These are phyloP conservation scores for Periplaneta americana DNA, from an alignment of 1,140 invertebrate genomes.

Conservation along the genomic window DNA sequence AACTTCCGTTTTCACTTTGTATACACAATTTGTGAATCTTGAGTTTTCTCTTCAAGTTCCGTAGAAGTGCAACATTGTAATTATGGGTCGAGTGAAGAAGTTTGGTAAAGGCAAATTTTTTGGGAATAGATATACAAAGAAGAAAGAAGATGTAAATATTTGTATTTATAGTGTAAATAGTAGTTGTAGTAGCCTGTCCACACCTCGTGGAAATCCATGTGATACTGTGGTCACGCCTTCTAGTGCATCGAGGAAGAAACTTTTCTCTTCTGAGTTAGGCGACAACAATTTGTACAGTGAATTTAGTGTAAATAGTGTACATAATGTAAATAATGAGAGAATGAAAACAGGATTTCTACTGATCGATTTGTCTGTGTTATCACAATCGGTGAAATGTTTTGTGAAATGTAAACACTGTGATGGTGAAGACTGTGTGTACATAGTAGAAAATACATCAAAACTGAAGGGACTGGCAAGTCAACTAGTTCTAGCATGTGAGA, in stretches of 20 bases:
- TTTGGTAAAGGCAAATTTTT: background rate
- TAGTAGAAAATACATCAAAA: background rate
- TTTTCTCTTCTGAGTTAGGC: background rate
- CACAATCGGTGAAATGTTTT: background rate
- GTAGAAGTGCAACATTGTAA: no score
- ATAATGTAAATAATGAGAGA: background rate
- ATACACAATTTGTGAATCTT: no score
- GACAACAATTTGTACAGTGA: no score
- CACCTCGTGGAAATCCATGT: background rate
- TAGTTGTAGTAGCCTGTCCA: background rate
- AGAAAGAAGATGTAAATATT: background rate
- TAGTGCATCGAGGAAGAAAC: background rate
- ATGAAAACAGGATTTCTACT: background rate
- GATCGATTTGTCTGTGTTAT: background rate
- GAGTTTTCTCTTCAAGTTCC: no score
- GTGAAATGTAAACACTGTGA: background rate
- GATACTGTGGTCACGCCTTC: background rate
- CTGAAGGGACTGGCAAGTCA: background rate
- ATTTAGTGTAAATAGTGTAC: background rate
- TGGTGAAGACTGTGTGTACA: background rate
- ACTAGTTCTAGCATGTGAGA: background rate
- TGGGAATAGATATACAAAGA: background rate
- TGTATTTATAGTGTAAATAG: background rate
- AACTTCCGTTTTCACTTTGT: no score
- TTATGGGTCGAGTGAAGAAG: background rate